phyloP scores from a whole-genome alignment of 2,113 vertebrate species.

The Petaurus breviceps region DNA sequence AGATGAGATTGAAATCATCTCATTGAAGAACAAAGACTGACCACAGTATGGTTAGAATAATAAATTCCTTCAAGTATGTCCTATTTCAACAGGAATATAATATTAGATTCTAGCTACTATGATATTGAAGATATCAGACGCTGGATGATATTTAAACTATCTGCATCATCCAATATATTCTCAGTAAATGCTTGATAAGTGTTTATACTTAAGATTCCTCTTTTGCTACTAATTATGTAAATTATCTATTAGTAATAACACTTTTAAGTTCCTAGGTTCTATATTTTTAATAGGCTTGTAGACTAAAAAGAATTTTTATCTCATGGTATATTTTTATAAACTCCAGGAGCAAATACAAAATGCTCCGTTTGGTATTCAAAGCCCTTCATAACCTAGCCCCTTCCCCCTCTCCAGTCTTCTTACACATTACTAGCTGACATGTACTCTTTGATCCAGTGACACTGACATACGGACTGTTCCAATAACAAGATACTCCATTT shows the following conservation, averaged over 20 bases:
- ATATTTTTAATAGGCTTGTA: background rate
- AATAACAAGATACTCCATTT: background rate
- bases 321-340: background rate
- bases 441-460: background rate
- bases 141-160: background rate
- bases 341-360: background rate
- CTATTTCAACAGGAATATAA: constrained; percentile 27
- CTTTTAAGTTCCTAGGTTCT: background rate
- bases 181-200: background rate
- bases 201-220: constrained; percentile 31
- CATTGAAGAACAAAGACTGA: constrained; percentile 17
- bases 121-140: background rate
- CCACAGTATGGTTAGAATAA: background rate
- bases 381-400: background rate
- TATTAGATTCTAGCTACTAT: constrained; percentile 5
- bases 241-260: background rate
- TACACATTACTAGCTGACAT: background rate
- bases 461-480: background rate
- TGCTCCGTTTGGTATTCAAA: background rate
- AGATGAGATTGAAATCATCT: constrained; percentile 1
- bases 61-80: constrained; percentile 32
- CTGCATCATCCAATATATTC: background rate
- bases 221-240: background rate
- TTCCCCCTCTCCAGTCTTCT: background rate
- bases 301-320: constrained; percentile 7